Evolutionary conservation across 2,888 invertebrate genomes (phyloP).

Genomic region (Acanthosepion esculentum): DNA sequence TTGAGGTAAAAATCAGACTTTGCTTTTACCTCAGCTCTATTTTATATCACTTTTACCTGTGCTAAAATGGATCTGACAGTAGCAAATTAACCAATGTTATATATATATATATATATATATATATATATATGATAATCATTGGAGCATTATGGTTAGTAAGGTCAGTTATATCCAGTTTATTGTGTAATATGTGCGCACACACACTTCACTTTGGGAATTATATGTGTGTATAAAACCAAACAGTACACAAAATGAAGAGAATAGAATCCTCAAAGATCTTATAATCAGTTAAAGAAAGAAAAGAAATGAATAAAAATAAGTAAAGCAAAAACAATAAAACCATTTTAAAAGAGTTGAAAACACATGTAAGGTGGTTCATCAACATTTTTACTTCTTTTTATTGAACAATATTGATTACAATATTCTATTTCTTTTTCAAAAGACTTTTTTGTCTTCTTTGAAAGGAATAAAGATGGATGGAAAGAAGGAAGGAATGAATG

Average conservation of each 20-base stretch:
- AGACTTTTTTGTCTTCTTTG: background rate
- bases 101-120: background rate
- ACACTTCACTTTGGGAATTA: conserved; percentile 8
- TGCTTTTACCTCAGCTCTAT: background rate
- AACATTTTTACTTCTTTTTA: background rate
- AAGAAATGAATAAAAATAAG: background rate
- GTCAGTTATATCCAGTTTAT: no score
- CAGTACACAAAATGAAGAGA: background rate
- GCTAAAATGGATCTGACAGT: background rate
- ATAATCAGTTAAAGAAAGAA: background rate
- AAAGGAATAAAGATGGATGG: background rate
- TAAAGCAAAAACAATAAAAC: no score
- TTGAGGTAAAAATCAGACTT: background rate
- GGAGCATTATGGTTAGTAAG: no score
- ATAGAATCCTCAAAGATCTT: background rate
- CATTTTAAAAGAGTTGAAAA: conserved; percentile 2
- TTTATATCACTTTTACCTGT: background rate
- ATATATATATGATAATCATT: no score
- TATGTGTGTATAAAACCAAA: background rate
- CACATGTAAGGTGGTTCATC: background rate
- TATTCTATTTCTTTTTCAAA: background rate
- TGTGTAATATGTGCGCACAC: no score
- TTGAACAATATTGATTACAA: conserved; percentile 12
- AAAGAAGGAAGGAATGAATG: background rate
- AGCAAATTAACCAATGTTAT: background rate